A percentile compares a stretch with the other conserved stretches of the same genome.
These are phyloP conservation scores for Sebastes flavidus DNA, from an alignment of 2,797 vertebrate genomes.

Conservation along the genomic window DNA sequence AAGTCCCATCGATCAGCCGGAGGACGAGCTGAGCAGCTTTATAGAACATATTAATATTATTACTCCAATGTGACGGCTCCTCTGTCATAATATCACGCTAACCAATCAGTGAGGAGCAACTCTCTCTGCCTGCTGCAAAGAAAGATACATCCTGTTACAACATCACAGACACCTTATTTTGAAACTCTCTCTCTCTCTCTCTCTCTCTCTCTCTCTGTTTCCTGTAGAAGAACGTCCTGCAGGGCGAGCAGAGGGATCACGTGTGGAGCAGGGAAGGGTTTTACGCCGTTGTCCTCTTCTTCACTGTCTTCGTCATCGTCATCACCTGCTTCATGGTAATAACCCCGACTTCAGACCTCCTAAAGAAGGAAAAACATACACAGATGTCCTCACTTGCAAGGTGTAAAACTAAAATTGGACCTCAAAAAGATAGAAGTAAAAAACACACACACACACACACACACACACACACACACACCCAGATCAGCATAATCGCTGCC, in stretches of 20 bases:
- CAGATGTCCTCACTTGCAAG: too few relatives aligned
- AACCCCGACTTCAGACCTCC: too few relatives aligned
- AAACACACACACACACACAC: too few relatives aligned
- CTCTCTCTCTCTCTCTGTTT: not conserved
- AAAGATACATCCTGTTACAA: not conserved
- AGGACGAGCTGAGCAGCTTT: slow-evolving; percentile 22
- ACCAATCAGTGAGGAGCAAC: not conserved
- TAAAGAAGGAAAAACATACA: too few relatives aligned
- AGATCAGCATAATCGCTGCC: not conserved
- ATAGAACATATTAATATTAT: slow-evolving; percentile 24
- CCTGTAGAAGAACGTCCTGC: slow-evolving; percentile 89
- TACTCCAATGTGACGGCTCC: slow-evolving; percentile 12
- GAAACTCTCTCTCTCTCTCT: not conserved
- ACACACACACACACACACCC: too few relatives aligned
- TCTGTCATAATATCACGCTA: not conserved
- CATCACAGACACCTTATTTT: not conserved
- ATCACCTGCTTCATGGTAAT: slow-evolving; percentile 89
- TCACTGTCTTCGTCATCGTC: slow-evolving; percentile 91
- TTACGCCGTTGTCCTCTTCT: slow-evolving; percentile 89
- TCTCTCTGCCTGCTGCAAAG: not conserved
- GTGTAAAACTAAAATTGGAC: too few relatives aligned
- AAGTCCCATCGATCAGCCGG: slow-evolving; percentile 44
- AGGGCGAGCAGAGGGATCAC: slow-evolving; percentile 88
- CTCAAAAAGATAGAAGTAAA: too few relatives aligned
- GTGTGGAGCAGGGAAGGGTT: slow-evolving; percentile 90